Percentiles rank a stretch among this genome's conserved stretches.
phyloP scores from a whole-genome alignment of 2,888 invertebrate species.

The Leptothorax acervorum region DNA sequence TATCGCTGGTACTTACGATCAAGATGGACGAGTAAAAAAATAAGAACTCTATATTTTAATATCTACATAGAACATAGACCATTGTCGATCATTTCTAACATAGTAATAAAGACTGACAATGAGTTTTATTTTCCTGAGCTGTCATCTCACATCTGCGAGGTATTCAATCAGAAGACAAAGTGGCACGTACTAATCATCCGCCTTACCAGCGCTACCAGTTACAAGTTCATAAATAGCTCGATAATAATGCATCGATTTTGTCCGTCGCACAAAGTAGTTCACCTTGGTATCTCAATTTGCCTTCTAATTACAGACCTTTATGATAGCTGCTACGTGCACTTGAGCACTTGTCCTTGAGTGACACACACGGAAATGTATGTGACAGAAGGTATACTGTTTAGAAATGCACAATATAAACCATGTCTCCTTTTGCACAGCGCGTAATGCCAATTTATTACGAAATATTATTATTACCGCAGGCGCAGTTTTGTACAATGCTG shows the following conservation, averaged over 20 bases:
- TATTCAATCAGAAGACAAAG: conserved; percentile 3
- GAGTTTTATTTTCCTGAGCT: not conserved
- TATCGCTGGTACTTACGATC: not conserved
- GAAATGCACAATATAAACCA: not conserved
- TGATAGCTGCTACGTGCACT: not conserved
- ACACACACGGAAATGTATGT: not conserved
- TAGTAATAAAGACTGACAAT: not conserved
- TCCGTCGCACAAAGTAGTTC: conserved; percentile 9
- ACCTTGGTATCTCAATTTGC: conserved; percentile 38
- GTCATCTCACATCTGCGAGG: not conserved
- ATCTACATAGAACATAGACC: not conserved
- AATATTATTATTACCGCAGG: not conserved
- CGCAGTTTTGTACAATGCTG: not conserved
- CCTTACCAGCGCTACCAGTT: not conserved
- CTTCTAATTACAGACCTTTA: conserved; percentile 9
- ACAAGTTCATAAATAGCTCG: conserved; percentile 14
- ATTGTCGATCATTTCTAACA: conserved; percentile 5
- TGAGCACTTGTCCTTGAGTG: not conserved
- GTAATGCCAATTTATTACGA: not conserved
- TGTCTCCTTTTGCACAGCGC: not conserved
- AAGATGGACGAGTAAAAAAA: not conserved
- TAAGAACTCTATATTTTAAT: not conserved
- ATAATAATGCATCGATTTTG: conserved; percentile 33
- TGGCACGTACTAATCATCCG: conserved; percentile 21
- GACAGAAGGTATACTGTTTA: not conserved